phyloP scores from a whole-genome alignment of 2,113 vertebrate genomes.

The Corydoras maculifer region DNA sequence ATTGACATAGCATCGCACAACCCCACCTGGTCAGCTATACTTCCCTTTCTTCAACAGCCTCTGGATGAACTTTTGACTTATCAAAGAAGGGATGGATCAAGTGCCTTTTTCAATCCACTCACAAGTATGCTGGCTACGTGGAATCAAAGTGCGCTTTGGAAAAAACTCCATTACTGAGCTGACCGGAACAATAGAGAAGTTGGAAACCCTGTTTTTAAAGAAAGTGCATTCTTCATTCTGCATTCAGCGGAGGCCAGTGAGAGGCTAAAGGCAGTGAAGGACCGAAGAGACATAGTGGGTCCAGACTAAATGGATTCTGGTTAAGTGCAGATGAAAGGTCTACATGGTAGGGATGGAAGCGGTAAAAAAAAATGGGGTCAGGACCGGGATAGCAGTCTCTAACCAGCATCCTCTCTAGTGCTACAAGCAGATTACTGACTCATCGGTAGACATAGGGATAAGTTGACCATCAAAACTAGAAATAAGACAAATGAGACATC shows the following conservation, averaged over 20 bases:
- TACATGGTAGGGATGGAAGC: conserved; percentile 20
- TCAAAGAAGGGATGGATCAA: conserved; percentile 18
- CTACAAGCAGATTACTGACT: conserved; percentile 35
- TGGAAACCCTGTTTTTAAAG: conserved; percentile 28
- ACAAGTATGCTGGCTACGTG: conserved; percentile 19
- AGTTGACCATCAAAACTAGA: conserved; percentile 10
- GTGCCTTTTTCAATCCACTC: conserved; percentile 35
- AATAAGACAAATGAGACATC: conserved; percentile 12
- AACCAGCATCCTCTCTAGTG: neutral
- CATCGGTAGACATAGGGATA: neutral
- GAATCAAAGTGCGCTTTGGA: conserved; percentile 18
- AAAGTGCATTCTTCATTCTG: conserved; percentile 23
- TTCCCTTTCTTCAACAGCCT: conserved; percentile 21
- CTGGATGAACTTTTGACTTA: conserved; percentile 2
- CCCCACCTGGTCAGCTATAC: neutral
- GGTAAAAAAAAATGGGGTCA: conserved; percentile 38
- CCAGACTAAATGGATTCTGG: conserved; percentile 40
- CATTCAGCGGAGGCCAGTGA: conserved; percentile 28
- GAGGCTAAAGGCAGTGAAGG: conserved; percentile 25
- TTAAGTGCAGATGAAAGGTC: conserved; percentile 44
- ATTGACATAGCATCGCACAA: conserved; percentile 8
- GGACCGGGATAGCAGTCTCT: conserved; percentile 11
- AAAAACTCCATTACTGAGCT: conserved; percentile 28
- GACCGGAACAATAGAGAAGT: conserved; percentile 19
- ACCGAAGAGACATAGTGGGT: conserved; percentile 3